Evolutionary conservation across 2,888 invertebrate species (phyloP), one percentile per base, ranked within the genome.

Genomic region (Athripsodes cinereus): DNA sequence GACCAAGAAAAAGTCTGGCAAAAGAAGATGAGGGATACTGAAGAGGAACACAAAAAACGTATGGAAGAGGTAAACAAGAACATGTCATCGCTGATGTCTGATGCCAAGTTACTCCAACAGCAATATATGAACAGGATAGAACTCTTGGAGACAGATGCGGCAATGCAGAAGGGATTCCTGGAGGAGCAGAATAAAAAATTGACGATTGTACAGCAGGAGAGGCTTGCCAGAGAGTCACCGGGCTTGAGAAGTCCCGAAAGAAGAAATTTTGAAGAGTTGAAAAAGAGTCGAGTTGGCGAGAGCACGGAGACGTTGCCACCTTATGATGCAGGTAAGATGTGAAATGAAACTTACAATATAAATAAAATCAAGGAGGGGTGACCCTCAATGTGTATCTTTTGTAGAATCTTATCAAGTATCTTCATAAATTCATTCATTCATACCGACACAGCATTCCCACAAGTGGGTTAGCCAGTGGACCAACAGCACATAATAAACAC

Each of bases 231-330:
- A 19, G 21, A 50, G n/a, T 21, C 22, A 21, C 11, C n/a, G 2
- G 50, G 11, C 13, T 19, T 46, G 20, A 34, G 13, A n/a, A 50
- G 49, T 31, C 52, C 57, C 6, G 18, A 18, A 11, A 59, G 49
- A 22, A 19, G 18, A 31, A 35, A 19, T 11, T 21, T 53, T 19
- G 48, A 55, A 3, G 11, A 34, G n/a, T 51, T 51, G 21, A 48
- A 40, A 22, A 59, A 40, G 34, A 19, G 52, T 20, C 13, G 53
- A 18, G 55, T 11, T 8, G 52, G 49, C 11, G 58, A 52, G 18
- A 60, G 62, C 48, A 60, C 58, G 3, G 62, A 62, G 49, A 60
- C 57, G 22, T 44, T 62, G 19, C 60, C 62, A n/a, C 62, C 62
- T 11, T 60, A 60, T 20, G 54, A 58, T 44, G 58, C 60, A 53